phyloP scores from a whole-genome alignment of 2,888 invertebrate species.

The Quadroppia sp. region DNA sequence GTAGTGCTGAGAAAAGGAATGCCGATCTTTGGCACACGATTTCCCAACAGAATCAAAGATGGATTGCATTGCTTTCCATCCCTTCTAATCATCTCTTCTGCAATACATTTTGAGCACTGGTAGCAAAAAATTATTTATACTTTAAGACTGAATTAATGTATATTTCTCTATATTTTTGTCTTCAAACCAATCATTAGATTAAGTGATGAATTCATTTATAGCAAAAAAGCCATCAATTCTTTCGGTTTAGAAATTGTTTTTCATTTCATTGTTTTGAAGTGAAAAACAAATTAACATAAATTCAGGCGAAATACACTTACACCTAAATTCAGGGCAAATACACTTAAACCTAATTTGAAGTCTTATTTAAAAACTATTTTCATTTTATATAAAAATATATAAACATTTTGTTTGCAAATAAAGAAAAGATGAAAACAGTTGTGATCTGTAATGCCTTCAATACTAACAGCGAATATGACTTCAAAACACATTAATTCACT shows the following conservation, averaged over 20 bases:
- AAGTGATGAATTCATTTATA: slow-evolving; percentile 21
- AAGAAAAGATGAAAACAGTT: background rate
- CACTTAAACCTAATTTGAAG: background rate
- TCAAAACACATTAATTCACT: too few species aligned
- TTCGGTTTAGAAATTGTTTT: background rate
- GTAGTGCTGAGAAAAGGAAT: background rate
- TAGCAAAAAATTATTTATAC: slow-evolving; percentile 13
- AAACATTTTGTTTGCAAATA: too few species aligned
- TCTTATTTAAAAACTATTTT: too few species aligned
- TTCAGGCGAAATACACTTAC: background rate
- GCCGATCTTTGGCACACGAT: slow-evolving; percentile 29
- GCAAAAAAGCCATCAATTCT: background rate
- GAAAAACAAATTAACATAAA: background rate
- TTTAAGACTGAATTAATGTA: slow-evolving; percentile 8
- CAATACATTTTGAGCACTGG: slow-evolving; percentile 5
- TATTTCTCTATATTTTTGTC: background rate
- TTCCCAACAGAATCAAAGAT: slow-evolving; percentile 34
- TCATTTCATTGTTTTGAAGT: background rate
- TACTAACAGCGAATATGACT: too few species aligned
- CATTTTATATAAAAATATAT: too few species aligned
- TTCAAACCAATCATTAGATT: slow-evolving; percentile 15
- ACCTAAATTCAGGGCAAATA: background rate
- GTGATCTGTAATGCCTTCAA: background rate
- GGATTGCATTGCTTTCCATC: slow-evolving; percentile 38
- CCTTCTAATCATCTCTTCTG: slow-evolving; percentile 29